These are phyloP conservation scores for Epiblema foenella DNA, from an alignment of 2,888 invertebrate species.

Conservation along the genomic window DNA sequence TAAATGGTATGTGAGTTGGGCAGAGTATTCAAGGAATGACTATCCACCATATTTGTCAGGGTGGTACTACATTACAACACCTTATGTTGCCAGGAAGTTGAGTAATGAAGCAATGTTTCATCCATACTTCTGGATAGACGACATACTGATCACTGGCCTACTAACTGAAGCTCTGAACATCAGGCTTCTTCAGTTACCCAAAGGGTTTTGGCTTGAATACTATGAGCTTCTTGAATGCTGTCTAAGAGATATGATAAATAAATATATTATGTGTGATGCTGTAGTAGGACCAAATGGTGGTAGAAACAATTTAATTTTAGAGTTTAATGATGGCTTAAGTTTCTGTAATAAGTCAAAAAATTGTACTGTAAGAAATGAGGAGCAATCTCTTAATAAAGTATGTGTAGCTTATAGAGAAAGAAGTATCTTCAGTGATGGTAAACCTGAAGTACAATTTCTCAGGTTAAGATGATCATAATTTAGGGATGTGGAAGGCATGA, in stretches of 20 bases:
- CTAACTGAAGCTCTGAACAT: slow-evolving; percentile 86
- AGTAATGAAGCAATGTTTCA: slow-evolving; percentile 80
- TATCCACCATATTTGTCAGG: slow-evolving; percentile 93
- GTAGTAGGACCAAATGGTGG: slow-evolving; percentile 92
- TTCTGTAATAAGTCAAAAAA: slow-evolving; percentile 81
- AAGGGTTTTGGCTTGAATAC: slow-evolving; percentile 88
- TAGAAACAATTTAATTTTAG: slow-evolving; percentile 87
- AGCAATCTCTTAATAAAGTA: slow-evolving; percentile 82
- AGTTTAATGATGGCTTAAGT: slow-evolving; percentile 86
- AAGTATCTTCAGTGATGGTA: slow-evolving; percentile 64
- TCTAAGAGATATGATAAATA: slow-evolving; percentile 84
- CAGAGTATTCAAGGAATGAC: slow-evolving; percentile 85
- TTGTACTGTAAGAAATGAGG: slow-evolving; percentile 79
- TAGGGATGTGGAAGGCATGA: not conserved
- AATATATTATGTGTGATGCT: slow-evolving; percentile 87
- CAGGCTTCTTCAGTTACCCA: slow-evolving; percentile 83
- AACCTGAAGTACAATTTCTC: slow-evolving; percentile 55
- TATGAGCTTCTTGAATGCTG: slow-evolving; percentile 91
- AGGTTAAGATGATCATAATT: slow-evolving; percentile 45
- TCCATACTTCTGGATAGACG: slow-evolving; percentile 96
- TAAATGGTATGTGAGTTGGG: slow-evolving; percentile 91
- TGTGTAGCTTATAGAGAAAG: slow-evolving; percentile 83
- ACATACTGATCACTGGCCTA: slow-evolving; percentile 93
- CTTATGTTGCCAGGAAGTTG: slow-evolving; percentile 85
- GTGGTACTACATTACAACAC: slow-evolving; percentile 92